Evolutionary conservation across 2,113 vertebrate genomes (phyloP), one percentile per base, ranked within the genome.

Genomic region (Sciurus niger): DNA sequence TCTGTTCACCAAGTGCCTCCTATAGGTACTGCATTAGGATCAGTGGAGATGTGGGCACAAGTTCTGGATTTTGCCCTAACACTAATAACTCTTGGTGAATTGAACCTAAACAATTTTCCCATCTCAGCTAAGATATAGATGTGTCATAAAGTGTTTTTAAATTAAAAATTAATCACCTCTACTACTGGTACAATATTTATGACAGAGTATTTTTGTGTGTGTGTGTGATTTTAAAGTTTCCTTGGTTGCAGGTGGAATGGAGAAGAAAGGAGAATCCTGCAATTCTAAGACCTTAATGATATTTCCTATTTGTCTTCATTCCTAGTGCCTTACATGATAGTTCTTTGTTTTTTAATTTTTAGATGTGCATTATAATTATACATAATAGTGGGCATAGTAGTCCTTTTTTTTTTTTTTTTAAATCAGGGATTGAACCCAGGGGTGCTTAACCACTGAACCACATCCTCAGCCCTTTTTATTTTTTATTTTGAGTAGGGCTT

Each of bases 111-210:
- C 14, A 51, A 8, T 72, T 86, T 89, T 96, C 86, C 37, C 37
- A 32, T 95, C n/a, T 82, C 40, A 58, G 53, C 34, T 70, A 90
- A 94, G 55, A 53, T n/a, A 43, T n/a, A 86, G 67, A 82, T 51
- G 46, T 78, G 70, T 63, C n/a, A 77, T 72, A 25, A 87, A 43
- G 43, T 65, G 3, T 84, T 93, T 93, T 89, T 18, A 30, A 60
- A 37, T 63, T 37, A 68, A 96, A 87, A 89, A 73, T 87, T 68
- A 93, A 6, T 78, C 34, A 68, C n/a, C 32, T 91, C 32, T 95
- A 53, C 16, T 24, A 77, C 18, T 83, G 74, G 51, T 16, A 77
- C 1, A 80, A 32, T 91, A 93, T 90, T 85, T 87, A 89, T 84
- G 63, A 91, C 25, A 85, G 13, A 85, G 13, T 6, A 37, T 30